Evolutionary conservation across 2,888 invertebrate genomes (phyloP).

Genomic region (Schizotus pectinicornis): DNA sequence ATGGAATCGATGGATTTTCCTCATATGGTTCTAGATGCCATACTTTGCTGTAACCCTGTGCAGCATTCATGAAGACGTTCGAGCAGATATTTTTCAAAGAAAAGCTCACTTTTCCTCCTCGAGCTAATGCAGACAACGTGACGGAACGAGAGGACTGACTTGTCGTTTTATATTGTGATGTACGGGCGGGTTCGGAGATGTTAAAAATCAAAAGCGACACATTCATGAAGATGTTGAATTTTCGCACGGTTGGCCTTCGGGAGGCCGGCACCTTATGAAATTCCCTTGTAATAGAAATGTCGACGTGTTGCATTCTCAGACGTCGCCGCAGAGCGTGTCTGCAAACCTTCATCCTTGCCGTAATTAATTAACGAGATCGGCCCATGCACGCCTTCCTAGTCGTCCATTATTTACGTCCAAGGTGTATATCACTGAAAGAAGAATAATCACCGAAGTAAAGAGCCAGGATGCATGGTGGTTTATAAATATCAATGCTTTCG

Average conservation of each 20-base stretch:
- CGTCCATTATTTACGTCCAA: conserved; percentile 31
- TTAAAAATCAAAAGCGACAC: background rate
- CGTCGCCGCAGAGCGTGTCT: conserved; percentile 14
- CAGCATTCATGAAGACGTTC: too few species aligned
- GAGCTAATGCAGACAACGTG: background rate
- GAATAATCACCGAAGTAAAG: conserved; percentile 26
- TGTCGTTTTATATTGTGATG: background rate
- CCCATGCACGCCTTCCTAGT: conserved; percentile 30
- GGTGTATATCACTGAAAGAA: conserved; percentile 33
- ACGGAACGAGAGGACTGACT: background rate
- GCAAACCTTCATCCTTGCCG: conserved; percentile 26
- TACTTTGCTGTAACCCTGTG: too few species aligned
- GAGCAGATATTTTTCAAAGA: too few species aligned
- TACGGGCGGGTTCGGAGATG: too few species aligned
- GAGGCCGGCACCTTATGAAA: background rate
- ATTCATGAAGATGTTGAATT: background rate
- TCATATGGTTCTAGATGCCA: too few species aligned
- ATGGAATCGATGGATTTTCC: too few species aligned
- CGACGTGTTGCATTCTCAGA: conserved; percentile 27
- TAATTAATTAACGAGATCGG: conserved; percentile 38
- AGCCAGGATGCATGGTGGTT: conserved; percentile 23
- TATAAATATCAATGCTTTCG: conserved; percentile 16
- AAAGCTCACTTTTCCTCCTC: too few species aligned
- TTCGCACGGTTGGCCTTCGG: too few species aligned
- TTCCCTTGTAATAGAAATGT: conserved; percentile 21